Conservation (phyloP, 2,113 vertebrate genomes). For the Spea multiplicata region DNA sequence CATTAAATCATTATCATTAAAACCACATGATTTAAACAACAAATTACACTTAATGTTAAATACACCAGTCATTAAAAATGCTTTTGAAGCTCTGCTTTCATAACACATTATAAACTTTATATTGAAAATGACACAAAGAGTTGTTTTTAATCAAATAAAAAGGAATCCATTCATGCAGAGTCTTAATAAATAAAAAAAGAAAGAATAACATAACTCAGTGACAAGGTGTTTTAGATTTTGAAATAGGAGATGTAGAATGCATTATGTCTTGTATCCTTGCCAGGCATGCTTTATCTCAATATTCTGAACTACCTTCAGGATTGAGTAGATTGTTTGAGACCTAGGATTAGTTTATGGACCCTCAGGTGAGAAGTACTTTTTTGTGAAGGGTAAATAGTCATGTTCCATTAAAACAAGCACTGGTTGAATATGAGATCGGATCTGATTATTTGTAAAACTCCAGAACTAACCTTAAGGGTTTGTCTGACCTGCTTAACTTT, state of each 20-base stretch:
- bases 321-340: background rate
- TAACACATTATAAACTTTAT: too few species aligned
- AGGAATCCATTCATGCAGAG: too few species aligned
- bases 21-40: too few species aligned
- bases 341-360: slow-evolving; percentile 5
- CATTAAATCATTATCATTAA: too few species aligned
- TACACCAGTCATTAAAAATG: too few species aligned
- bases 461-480: slow-evolving; percentile 13
- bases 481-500: slow-evolving; percentile 36
- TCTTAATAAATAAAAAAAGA: too few species aligned
- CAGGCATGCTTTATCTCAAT: slow-evolving; percentile 19
- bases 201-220: too few species aligned
- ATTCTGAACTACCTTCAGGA: slow-evolving; percentile 1
- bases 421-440: slow-evolving; percentile 10
- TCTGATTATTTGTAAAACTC: slow-evolving; percentile 30
- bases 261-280: slow-evolving; percentile 4
- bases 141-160: too few species aligned
- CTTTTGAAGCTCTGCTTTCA: too few species aligned
- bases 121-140: too few species aligned
- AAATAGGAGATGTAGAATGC: background rate
- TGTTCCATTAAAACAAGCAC: slow-evolving; percentile 24
- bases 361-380: slow-evolving; percentile 26
- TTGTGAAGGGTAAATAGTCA: slow-evolving; percentile 34
- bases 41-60: too few species aligned
- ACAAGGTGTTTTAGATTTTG: background rate